Base-by-base conservation (phyloP, 2,797 vertebrate genomes). In the Anas bernieri region DNA sequence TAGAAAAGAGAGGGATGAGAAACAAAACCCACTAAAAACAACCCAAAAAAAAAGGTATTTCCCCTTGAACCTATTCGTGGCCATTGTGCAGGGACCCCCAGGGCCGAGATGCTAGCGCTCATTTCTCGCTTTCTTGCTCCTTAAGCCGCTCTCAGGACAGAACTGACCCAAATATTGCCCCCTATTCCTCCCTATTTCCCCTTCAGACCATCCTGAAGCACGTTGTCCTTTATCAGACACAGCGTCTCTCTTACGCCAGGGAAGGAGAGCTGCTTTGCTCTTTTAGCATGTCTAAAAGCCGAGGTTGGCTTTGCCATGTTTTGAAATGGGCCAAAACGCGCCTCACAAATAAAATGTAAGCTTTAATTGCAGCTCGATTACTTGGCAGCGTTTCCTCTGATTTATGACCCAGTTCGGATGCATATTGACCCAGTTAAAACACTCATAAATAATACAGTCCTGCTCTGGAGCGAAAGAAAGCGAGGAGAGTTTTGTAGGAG, bases 381-480 rank as follows among this genome's bases (percentile, higher is more conserved):
- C 96, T 97, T 98, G 97, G 97, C 97, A 97, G 83, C 52, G 41
- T 96, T 97, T 97, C 83, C 63, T 97, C 96, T 98, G 97, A 98
- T 98, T 98, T 98, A 97, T 97, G 97, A 97, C 94, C 96, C 84
- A 96, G 97, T 98, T 98, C 96, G 95, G 95, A 91, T 64, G 61
- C 92, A 97, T 97, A 97, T 96, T 98, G 98, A 97, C 97, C 97
- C 96, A 97, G 97, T 97, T 98, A 97, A 98, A 97, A 96, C 94
- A 92, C 88, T 95, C 96, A 97, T 97, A 98, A 98, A 98, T 97
- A 98, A 96, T 70, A 97, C 72, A 92, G 94, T 90, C 90, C 90
- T 50, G 33, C 59, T 95, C 63, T 88, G 92, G 90, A 97, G 94
- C 90, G 95, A 86, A 88, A 94, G 92, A 96, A 87, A 95, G 80